Percentiles rank a stretch among this genome's conserved stretches.
Evolutionary conservation across 92 coral and sea anemone genomes (phyloP).

Genomic region (Phenganax marumi): DNA sequence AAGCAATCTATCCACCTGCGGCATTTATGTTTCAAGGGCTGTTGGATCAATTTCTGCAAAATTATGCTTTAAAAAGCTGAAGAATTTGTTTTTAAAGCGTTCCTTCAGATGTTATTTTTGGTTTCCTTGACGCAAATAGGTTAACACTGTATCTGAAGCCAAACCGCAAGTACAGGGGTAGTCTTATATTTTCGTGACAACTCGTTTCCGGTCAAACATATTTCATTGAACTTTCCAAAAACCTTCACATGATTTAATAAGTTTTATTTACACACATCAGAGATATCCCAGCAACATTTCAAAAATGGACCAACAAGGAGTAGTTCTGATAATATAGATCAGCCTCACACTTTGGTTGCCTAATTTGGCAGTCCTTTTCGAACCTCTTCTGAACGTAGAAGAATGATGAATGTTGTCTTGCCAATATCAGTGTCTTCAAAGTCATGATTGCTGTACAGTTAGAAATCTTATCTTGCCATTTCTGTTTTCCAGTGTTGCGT

Average conservation of each 20-base stretch:
- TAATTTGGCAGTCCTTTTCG: too few relatives aligned
- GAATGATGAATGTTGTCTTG: too few relatives aligned
- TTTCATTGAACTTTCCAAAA: neutral
- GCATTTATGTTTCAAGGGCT: too few relatives aligned
- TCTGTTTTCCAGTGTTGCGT: constrained; percentile 15
- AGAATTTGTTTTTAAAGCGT: neutral
- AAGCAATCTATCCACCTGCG: neutral
- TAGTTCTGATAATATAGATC: too few relatives aligned
- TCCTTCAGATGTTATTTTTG: neutral
- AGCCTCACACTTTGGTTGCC: too few relatives aligned
- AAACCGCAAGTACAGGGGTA: neutral
- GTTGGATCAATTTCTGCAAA: too few relatives aligned
- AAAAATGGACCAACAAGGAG: too few relatives aligned
- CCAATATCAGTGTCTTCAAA: too few relatives aligned
- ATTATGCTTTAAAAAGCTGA: neutral
- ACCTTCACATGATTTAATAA: neutral
- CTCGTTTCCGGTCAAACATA: constrained; percentile 6
- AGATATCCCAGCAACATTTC: too few relatives aligned
- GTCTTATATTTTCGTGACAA: constrained; percentile 2
- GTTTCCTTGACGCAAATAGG: neutral
- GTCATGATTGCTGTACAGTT: too few relatives aligned
- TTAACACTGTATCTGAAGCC: neutral
- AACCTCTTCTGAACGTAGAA: too few relatives aligned
- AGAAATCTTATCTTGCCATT: neutral
- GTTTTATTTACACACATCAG: too few relatives aligned